Conservation (phyloP, 2,113 vertebrate genomes). For the Erythrolamprus reginae region DNA sequence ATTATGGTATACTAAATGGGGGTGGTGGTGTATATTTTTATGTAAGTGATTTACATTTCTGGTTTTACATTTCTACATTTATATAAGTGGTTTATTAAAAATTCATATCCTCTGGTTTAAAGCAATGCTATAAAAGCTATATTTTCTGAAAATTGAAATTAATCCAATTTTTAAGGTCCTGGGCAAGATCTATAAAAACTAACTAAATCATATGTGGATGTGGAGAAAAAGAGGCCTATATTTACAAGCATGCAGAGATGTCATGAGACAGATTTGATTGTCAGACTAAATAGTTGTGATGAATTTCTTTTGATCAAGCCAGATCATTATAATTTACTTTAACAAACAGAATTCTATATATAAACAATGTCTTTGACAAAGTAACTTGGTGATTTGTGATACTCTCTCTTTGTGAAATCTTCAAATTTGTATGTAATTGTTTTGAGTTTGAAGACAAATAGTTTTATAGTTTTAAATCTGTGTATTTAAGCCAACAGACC, state of each 20-base stretch:
- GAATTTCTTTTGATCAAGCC: constrained; percentile 26
- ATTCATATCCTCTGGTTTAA: background rate
- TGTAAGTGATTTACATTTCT: background rate
- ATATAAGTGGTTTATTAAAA: background rate
- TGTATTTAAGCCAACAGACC: constrained; percentile 22
- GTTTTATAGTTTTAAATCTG: constrained; percentile 5
- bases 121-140: background rate
- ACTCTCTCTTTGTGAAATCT: constrained; percentile 13
- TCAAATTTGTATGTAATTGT: constrained; percentile 6
- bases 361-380: constrained; percentile 30
- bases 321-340: constrained; percentile 1
- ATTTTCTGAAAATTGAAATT: background rate
- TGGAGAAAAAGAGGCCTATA: background rate
- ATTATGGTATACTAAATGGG: background rate
- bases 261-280: background rate
- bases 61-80: too few relatives aligned
- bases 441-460: constrained; percentile 14
- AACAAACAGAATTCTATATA: background rate
- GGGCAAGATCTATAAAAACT: background rate
- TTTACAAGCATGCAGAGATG: background rate
- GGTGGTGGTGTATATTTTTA: background rate
- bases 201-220: background rate
- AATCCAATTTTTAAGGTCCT: background rate
- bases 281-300: background rate
- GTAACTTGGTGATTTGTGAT: constrained; percentile 4